Evolutionary conservation across 2,797 vertebrate genomes (phyloP).

Genomic region (Siniperca undulata): DNA sequence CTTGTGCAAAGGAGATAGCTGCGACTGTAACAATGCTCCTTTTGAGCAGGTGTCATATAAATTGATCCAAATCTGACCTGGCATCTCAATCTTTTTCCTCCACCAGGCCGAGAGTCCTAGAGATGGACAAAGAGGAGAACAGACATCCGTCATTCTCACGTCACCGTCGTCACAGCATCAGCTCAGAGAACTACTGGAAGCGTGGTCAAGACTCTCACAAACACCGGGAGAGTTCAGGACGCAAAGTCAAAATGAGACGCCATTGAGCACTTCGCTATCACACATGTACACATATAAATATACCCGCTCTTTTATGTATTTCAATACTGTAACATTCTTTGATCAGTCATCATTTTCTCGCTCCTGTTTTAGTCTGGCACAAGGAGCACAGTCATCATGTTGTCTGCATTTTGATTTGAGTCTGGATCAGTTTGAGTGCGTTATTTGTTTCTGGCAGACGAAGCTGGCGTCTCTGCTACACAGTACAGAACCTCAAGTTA

Average conservation of each 20-base stretch:
- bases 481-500: constrained; percentile 47
- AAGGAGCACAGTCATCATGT: constrained; percentile 49
- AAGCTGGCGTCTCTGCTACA: constrained; percentile 56
- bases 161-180: constrained; percentile 87
- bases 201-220: constrained; percentile 89
- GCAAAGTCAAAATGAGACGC: constrained; percentile 97
- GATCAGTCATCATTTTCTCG: constrained; percentile 35
- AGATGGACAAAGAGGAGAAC: constrained; percentile 99
- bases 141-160: constrained; percentile 86
- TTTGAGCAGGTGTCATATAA: not conserved
- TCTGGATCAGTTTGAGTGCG: constrained; percentile 56
- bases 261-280: constrained; percentile 85
- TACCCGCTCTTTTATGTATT: constrained; percentile 57
- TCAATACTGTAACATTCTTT: constrained; percentile 58
- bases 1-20: not conserved
- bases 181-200: constrained; percentile 94
- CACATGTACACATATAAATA: constrained; percentile 44
- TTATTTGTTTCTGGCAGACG: constrained; percentile 60
- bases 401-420: constrained; percentile 59
- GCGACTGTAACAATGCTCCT: not conserved
- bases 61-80: constrained; percentile 7
- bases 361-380: constrained; percentile 56
- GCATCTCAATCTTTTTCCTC: not conserved
- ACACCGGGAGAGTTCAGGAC: constrained; percentile 87
- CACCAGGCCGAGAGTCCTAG: constrained; percentile 93